phyloP scores from a whole-genome alignment of 2,113 vertebrate genomes.

The Xiphorhynchus elegans region DNA sequence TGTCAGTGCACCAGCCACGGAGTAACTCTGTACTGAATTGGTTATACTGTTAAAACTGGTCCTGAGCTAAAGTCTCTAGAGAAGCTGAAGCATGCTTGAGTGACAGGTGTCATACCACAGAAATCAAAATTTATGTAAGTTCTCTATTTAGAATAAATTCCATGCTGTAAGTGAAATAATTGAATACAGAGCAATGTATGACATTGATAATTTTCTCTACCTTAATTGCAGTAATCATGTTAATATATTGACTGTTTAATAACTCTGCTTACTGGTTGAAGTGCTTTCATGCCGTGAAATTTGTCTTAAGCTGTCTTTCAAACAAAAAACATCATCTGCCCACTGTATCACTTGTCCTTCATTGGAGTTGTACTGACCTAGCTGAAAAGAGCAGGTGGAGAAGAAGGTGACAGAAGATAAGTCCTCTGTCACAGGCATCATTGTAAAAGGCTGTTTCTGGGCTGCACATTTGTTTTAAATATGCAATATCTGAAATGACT shows the following conservation, averaged over 20 bases:
- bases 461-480: background rate
- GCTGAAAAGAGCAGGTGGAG: background rate
- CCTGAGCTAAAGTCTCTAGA: background rate
- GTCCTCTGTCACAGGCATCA: background rate
- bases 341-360: background rate
- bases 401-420: background rate
- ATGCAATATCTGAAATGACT: background rate
- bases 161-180: background rate
- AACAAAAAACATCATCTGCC: background rate
- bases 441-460: background rate
- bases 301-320: background rate
- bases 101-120: background rate
- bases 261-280: background rate
- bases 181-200: background rate
- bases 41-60: background rate
- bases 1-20: background rate
- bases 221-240: background rate
- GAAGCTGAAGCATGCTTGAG: background rate
- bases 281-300: background rate
- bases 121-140: background rate
- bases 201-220: background rate
- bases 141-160: background rate
- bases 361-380: background rate
- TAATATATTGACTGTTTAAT: constrained; percentile 18
- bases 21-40: background rate